These are phyloP conservation scores for Bombus difficillimus DNA, from an alignment of 1,140 invertebrate genomes.

Conservation along the genomic window DNA sequence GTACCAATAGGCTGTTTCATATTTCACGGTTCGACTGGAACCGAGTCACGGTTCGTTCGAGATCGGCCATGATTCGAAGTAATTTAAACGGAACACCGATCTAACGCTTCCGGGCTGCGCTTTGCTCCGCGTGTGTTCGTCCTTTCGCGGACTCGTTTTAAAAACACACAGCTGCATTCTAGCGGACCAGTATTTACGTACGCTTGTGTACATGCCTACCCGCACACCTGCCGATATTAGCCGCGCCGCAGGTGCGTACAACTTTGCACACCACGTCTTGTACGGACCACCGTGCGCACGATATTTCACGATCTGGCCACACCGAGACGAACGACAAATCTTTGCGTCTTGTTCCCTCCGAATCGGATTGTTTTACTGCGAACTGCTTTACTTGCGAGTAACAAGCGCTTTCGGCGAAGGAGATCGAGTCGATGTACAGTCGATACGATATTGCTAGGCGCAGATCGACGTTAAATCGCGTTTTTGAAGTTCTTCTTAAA, in stretches of 20 bases:
- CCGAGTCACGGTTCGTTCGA: not conserved
- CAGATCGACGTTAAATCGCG: too few species aligned
- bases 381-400: too few species aligned
- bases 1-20: not conserved
- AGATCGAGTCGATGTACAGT: too few species aligned
- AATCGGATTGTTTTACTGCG: too few species aligned
- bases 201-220: conserved; percentile 8
- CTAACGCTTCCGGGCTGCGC: not conserved
- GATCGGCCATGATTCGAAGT: not conserved
- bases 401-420: too few species aligned
- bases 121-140: conserved; percentile 5
- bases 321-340: not conserved
- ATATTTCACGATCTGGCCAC: conserved; percentile 21
- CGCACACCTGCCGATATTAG: conserved; percentile 9
- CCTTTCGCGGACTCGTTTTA: not conserved
- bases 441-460: too few species aligned
- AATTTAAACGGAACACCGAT: not conserved
- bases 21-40: not conserved
- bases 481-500: too few species aligned
- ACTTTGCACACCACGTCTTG: conserved; percentile 45
- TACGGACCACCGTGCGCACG: conserved; percentile 6
- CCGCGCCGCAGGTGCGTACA: not conserved
- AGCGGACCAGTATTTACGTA: not conserved
- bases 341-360: not conserved
- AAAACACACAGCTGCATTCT: conserved; percentile 27